Base-by-base conservation (phyloP, 1,140 invertebrate species). In the Cryptotermes secundus region DNA sequence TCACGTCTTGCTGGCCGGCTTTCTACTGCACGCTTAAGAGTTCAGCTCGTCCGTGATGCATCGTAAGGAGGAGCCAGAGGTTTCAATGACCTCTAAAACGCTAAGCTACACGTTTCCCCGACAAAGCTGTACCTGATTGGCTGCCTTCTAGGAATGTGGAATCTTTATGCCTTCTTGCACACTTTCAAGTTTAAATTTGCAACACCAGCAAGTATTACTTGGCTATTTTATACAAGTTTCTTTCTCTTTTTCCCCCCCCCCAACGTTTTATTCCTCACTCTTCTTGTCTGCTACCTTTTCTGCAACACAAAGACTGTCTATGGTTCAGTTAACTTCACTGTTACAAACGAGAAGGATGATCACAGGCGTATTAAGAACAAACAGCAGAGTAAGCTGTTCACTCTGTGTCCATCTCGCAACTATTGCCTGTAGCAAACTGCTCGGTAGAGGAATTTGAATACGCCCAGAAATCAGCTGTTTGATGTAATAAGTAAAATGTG, bases 141-240 rank as follows among this genome's bases (percentile, higher is more conserved):
- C 31, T 31, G 59, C 26, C 59, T 72, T 72, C 31, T 4, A 72
- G 59, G 59, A 72, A 72, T 72, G 59, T 72, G 59, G 59, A 72
- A n/a, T 72, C 59, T n/a, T 72, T 72, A 72, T 72, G n/a, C 59
- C n/a, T 72, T 72, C 59, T 72, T 72, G 59, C 59, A 72, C 59
- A 16, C 59, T 72, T 72, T n/a, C 59, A 72, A 72, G 26, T 72
- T 49, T 49, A 49, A 49, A 49, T 72, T 72, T 72, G n/a, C 26
- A 72, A n/a, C 59, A n/a, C 6, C 19, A 59, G 26, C 26, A 72
- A 72, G 59, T 31, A 72, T 31, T 31, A 31, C 59, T 72, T 72
- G 9, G n/a, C n/a, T 6, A 72, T 72, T 72, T 72, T 72, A 7
- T 72, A 31, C 7, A 72, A 7, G 26, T 72, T 72, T 72, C 26